Conservation (phyloP, 2,113 vertebrate genomes). For the Limnothrissa miodon region DNA sequence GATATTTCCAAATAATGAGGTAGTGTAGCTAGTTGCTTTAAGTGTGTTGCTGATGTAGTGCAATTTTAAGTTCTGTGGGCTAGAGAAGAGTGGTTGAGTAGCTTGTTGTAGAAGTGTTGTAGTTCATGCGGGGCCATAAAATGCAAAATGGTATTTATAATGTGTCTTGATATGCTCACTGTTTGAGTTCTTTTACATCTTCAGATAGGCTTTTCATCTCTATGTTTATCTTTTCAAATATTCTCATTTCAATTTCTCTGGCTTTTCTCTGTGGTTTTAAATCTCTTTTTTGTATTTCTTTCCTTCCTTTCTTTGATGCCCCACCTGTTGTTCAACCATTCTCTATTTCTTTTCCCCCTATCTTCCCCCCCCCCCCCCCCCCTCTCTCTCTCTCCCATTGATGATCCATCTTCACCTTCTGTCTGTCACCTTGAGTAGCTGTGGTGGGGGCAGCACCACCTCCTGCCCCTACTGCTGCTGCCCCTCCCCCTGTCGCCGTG, state of each 20-base stretch:
- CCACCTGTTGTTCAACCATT: background rate
- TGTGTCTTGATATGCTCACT: background rate
- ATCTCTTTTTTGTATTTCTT: background rate
- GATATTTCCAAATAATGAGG: background rate
- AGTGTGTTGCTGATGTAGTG: background rate
- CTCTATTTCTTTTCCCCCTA: background rate
- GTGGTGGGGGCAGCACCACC: background rate
- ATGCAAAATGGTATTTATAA: background rate
- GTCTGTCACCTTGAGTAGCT: background rate
- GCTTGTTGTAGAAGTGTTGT: background rate
- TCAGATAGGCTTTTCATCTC: background rate
- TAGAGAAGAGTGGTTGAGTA: background rate
- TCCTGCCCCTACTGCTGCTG: background rate
- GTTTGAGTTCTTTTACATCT: background rate
- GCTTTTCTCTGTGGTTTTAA: background rate
- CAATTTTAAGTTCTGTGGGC: background rate
- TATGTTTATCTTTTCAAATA: background rate
- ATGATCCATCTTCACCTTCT: constrained; percentile 2
- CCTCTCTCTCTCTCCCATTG: constrained; percentile 29
- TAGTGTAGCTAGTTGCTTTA: background rate
- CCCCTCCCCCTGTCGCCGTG: constrained; percentile 19
- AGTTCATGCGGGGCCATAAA: background rate
- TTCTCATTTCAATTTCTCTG: background rate
- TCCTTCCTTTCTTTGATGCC: background rate
- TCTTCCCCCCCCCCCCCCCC: background rate